Conservation (phyloP, 2,113 vertebrate genomes). For the Colistium nudipinnis region DNA sequence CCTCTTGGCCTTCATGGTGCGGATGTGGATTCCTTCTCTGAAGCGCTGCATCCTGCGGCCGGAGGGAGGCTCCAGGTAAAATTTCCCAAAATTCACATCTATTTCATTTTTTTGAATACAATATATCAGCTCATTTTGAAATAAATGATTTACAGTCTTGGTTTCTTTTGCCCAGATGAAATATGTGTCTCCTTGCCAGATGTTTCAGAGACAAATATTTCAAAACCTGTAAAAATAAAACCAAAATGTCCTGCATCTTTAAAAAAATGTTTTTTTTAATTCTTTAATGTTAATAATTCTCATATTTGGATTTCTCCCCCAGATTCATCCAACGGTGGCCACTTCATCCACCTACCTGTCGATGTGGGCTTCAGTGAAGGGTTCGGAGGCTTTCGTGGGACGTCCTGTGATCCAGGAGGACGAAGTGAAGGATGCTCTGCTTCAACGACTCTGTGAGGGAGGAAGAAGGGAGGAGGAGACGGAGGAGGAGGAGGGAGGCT, state of each 20-base stretch:
- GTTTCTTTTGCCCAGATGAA: background rate
- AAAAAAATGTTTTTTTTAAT: no score
- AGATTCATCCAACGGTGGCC: no score
- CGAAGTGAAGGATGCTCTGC: constrained; percentile 9
- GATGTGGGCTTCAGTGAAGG: no score
- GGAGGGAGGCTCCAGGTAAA: no score
- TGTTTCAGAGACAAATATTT: no score
- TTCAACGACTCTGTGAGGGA: constrained; percentile 20
- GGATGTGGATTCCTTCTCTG: constrained; percentile 91
- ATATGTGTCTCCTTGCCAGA: background rate
- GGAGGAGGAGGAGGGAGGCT: constrained; percentile 23
- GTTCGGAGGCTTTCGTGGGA: no score
- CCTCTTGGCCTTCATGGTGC: constrained; percentile 93
- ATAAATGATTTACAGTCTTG: background rate
- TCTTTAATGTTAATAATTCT: background rate
- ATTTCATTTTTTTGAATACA: no score
- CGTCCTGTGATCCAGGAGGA: constrained; percentile 4
- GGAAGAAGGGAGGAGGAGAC: constrained; percentile 34
- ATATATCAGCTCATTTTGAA: no score
- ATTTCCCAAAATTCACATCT: no score
- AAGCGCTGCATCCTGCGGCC: constrained; percentile 89
- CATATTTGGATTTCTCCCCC: no score
- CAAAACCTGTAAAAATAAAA: background rate
- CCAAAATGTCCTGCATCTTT: background rate
- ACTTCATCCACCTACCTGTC: no score